Base-by-base conservation (phyloP, 1,140 invertebrate species). In the Neodiprion lecontei region DNA sequence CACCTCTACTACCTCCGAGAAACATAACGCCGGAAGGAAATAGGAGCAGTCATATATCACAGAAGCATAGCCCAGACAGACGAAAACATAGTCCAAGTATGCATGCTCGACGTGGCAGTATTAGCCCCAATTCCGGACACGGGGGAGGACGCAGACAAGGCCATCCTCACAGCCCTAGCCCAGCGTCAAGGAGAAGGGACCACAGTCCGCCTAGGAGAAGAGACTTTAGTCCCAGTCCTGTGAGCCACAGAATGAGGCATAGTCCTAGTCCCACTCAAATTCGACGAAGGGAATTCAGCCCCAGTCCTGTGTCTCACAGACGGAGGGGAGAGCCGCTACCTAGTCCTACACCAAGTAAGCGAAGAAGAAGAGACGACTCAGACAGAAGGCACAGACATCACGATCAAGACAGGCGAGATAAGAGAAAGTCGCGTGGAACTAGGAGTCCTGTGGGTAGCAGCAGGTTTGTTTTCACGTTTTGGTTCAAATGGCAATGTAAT, bases 1-100 rank as follows among this genome's bases (percentile, higher is more conserved):
- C 91, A 10, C 91, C 92, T 1, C 87, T 91, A 9, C 82, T 90
- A 14, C 90, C 90, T 9, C 90, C 90, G 0, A 87, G 90, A 69
- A 84, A 88, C 0, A 82, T 86, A 7, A 90, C 89, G 1, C 87
- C 86, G 1, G 86, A 87, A 2, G 76, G 70, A 28, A 82, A 70
- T 40, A 72, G 67, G 72, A 68, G 61, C 49, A 71, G 72, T 67
- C 84, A 78, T 69, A 65, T 14, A 17, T n/a, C 28, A 47, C 23
- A 40, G 69, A 85, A 85, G 68, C 79, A 77, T 48, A 86, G 83
- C 47, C 85, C 84, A 1, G 82, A 84, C 40, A 76, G 79, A 17
- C 78, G 77, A 1, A 86, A 86, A 72, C 78, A 76, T 1, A 74
- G 70, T 12, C 84, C 83, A 23, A 87, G 86, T 76, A 76, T 80